phyloP scores from a whole-genome alignment of 2,888 invertebrate genomes.

The Philaethria dido region DNA sequence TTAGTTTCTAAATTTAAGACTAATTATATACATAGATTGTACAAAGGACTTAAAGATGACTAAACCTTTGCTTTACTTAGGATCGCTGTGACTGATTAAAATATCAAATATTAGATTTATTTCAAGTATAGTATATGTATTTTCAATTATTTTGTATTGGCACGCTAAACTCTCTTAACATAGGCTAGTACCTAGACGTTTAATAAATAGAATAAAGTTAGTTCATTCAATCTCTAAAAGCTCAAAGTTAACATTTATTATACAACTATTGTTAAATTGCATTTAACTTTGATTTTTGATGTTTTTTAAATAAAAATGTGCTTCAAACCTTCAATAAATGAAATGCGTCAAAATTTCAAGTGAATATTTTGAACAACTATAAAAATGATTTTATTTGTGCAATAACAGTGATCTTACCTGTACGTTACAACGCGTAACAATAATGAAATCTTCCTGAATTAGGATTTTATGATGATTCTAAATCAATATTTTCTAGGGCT shows the following conservation, averaged over 20 bases:
- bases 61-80: not conserved
- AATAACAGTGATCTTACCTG: not conserved
- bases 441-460: not conserved
- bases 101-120: conserved; percentile 7
- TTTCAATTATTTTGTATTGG: not conserved
- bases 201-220: not conserved
- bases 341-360: too few species aligned
- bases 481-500: not conserved
- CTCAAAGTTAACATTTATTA: too few species aligned
- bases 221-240: too few species aligned
- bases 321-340: too few species aligned
- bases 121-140: not conserved
- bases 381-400: too few species aligned
- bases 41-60: too few species aligned
- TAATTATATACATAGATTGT: not conserved
- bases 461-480: not conserved
- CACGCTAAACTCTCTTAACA: not conserved
- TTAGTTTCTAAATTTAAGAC: not conserved
- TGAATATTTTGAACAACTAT: too few species aligned
- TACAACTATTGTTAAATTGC: too few species aligned
- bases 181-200: not conserved
- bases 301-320: too few species aligned
- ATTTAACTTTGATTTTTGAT: too few species aligned
- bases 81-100: conserved; percentile 8
- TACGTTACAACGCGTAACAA: not conserved